phyloP scores from a whole-genome alignment of 2,113 vertebrate species.

The Tylochromis polylepis region DNA sequence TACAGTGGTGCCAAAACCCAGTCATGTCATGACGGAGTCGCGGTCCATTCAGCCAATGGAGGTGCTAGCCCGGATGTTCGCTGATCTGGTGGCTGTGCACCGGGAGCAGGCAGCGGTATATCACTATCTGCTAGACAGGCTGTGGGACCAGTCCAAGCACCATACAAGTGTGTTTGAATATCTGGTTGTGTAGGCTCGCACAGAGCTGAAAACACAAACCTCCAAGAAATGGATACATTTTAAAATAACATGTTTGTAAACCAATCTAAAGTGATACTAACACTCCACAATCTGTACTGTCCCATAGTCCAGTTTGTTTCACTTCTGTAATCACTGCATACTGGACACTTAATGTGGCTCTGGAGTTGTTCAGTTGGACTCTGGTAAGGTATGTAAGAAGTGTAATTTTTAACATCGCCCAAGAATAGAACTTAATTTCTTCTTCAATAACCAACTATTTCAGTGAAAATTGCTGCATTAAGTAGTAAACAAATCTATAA shows the following conservation, averaged over 20 bases:
- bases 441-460: neutral
- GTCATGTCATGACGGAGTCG: neutral
- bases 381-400: neutral
- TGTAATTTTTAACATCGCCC: neutral
- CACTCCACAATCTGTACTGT: neutral
- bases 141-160: neutral
- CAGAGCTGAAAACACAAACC: neutral
- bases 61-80: neutral
- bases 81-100: neutral
- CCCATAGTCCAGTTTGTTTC: rapidly evolving
- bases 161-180: neutral
- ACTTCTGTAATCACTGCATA: neutral
- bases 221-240: neutral
- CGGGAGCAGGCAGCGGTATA: too few species aligned
- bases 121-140: neutral
- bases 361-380: neutral
- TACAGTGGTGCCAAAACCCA: neutral
- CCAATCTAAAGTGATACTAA: neutral
- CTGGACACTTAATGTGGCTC: neutral
- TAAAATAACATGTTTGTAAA: neutral
- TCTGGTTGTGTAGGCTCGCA: neutral
- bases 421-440: rapidly evolving
- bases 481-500: neutral
- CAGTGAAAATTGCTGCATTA: neutral
- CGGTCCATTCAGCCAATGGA: neutral